These are phyloP conservation scores for Plusia festucae DNA, from an alignment of 2,888 invertebrate species.

Conservation along the genomic window DNA sequence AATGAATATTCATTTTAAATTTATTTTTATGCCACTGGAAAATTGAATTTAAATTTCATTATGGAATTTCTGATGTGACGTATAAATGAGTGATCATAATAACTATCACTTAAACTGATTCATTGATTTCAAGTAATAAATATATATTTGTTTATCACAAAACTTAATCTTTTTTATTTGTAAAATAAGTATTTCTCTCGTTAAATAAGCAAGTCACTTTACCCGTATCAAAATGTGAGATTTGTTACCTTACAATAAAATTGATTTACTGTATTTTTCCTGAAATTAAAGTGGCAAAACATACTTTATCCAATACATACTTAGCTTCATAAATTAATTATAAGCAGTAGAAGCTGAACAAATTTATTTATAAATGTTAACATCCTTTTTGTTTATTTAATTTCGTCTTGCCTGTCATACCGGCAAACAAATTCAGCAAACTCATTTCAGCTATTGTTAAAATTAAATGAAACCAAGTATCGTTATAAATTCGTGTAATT, in stretches of 20 bases:
- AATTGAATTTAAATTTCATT: conserved; percentile 19
- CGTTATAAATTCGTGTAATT: neutral
- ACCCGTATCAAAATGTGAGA: no score
- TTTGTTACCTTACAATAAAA: no score
- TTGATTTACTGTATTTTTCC: no score
- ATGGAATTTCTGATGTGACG: neutral
- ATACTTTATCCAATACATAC: no score
- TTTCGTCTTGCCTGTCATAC: neutral
- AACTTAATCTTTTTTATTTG: no score
- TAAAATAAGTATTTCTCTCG: no score
- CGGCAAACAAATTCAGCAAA: neutral
- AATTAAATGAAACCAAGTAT: neutral
- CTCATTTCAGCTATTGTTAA: neutral
- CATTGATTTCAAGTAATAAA: no score
- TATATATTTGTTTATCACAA: no score
- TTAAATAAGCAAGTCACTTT: no score
- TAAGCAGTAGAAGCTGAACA: no score
- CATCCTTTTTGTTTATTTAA: neutral
- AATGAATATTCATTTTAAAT: conserved; percentile 41
- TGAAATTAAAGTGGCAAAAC: no score
- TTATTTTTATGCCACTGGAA: conserved; percentile 12
- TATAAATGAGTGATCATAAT: neutral
- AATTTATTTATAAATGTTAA: neutral
- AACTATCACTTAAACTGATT: neutral
- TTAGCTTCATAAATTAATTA: no score